Evolutionary conservation across 2,797 vertebrate genomes (phyloP), one percentile per base, ranked within the genome.

Genomic region (Pseudochaenichthys georgianus): DNA sequence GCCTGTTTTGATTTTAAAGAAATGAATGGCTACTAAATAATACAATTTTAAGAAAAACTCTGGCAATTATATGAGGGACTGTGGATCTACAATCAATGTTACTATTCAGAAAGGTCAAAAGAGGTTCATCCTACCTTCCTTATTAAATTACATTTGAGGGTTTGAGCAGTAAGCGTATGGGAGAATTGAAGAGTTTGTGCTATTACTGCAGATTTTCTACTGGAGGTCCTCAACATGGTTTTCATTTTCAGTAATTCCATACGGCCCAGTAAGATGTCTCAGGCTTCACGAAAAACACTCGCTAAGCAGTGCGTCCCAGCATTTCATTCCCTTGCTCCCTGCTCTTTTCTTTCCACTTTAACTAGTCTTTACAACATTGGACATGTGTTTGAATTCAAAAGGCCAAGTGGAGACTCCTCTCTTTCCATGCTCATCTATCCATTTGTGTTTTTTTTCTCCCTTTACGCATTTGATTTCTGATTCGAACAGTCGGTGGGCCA

Each of bases 291-390:
- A 82, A 80, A 73, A 85, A 69, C 70, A 63, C 65, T 70, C 61
- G 2, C 80, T 85, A 73, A 82, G 71, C 84, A 63, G 70, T 43
- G 51, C 48, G 69, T 73, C 80, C 73, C 70, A 42, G 60, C 48
- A 9, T 54, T 69, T 70, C 60, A 42, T 73, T 83, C 80, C 70
- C 71, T 75, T 68, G 73, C 61, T 61, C 62, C 62, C 28, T 47
- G 23, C 64, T 70, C 75, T 75, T 76, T 64, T 46, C 42, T 75
- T 67, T 78, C 54, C 84, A 80, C 71, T 89, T 87, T 84, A 78
- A 89, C 87, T 89, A 80, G 82, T 88, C 79, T 89, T 87, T 87
- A 85, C 81, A 88, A 90, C 88, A 91, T 91, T 82, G 93, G 89
- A 92, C 90, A 84, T 85, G 71, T 87, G 88, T 94, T 93, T 87